phyloP scores from a whole-genome alignment of 2,797 vertebrate species.

The Aldrovandia affinis region DNA sequence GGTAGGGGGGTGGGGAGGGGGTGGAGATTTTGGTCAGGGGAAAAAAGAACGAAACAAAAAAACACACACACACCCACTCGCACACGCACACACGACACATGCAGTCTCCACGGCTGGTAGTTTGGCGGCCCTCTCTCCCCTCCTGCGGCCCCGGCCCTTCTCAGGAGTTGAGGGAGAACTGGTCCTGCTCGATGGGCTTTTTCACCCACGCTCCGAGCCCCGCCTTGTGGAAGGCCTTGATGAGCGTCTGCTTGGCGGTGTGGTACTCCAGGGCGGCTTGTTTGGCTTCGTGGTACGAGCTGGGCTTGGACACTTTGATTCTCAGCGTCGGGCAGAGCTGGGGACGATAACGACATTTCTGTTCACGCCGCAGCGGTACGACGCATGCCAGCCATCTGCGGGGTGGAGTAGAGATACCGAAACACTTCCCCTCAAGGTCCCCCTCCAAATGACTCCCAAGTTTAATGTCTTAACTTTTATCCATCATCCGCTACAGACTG shows the following conservation, averaged over 20 bases:
- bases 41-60: neutral
- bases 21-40: conserved; percentile 43
- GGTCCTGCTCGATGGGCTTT: conserved; percentile 97
- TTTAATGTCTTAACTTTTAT: too few species aligned
- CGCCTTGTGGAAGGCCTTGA: conserved; percentile 94
- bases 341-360: neutral
- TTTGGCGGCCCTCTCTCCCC: conserved; percentile 33
- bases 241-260: conserved; percentile 88
- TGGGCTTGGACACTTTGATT: conserved; percentile 83
- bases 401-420: neutral
- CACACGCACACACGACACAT: conserved; percentile 20
- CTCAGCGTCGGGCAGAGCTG: conserved; percentile 84
- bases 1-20: neutral
- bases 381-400: neutral
- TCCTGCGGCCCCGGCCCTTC: conserved; percentile 39
- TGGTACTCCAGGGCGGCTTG: conserved; percentile 92
- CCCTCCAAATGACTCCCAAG: too few species aligned
- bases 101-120: conserved; percentile 58
- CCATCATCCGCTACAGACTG: too few species aligned
- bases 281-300: conserved; percentile 91
- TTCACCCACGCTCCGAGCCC: conserved; percentile 97
- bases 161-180: conserved; percentile 88
- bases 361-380: neutral
- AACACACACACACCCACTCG: neutral
- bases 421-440: too few species aligned